Evolutionary conservation across 2,113 vertebrate genomes (phyloP), one percentile per base, ranked within the genome.

Genomic region (Hylia prasina): DNA sequence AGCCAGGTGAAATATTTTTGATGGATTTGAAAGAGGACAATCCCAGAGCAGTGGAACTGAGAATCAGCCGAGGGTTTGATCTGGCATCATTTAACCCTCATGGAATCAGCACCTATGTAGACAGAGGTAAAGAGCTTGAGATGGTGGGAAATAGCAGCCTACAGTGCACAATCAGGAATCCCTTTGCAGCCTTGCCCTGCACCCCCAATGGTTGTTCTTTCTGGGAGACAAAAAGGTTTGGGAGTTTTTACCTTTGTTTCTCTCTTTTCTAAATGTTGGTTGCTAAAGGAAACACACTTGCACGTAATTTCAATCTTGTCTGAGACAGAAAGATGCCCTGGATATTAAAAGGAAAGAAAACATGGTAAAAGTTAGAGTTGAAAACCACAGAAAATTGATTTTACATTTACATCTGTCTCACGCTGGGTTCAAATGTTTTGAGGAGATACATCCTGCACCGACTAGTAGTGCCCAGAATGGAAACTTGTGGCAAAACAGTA

Each of bases 1-100:
- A 56, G 13, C 94, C 97, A 40, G 99, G 99, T 61, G 98, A 98
- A 96, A 99, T 99, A 51, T 98, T 98, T 72, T 53, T 97, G 54
- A 95, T 99, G 78, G 98, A 99, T 96, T 85, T 99, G 87, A 97
- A 98, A 28, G 97, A 98, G 71, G 82, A 97, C 71, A 91, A 87
- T 25, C 89, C 97, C 64, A 98, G 83, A 92, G 98, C 98, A 27
- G 72, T 97, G 76, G 98, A 98, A 82, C 93, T 99, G 58, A 97
- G 95, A 64, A 98, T 99, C 96, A 98, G 98, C 66, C 97, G 98
- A 81, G 98, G 98, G 40, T 99, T 99, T 96, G 99, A 99, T 71
- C 44, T 98, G 82, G 96, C 98, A 2, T 98, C 98, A 0, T 99
- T 99, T 96, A 99, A 98, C 94, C 99, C 99, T 63, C 99, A 99